These are phyloP conservation scores for Drosophila merina DNA, from an alignment of 2,888 invertebrate species.

Conservation along the genomic window DNA sequence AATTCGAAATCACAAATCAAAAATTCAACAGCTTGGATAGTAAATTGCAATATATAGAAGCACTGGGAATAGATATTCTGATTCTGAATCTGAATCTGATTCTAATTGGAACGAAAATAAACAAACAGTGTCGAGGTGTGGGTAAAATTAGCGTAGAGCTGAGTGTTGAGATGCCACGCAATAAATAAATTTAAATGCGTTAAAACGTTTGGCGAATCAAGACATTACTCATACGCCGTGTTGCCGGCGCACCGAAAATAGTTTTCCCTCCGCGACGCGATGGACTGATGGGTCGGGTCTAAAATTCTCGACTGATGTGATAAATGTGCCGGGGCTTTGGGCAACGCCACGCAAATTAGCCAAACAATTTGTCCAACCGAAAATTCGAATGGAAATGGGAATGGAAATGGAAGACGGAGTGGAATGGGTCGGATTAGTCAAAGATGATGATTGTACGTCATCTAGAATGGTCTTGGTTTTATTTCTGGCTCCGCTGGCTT, in stretches of 20 bases:
- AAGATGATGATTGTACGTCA: conserved; percentile 32
- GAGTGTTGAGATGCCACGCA: conserved; percentile 29
- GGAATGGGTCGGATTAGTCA: not conserved
- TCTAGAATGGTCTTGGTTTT: not conserved
- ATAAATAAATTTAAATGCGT: conserved; percentile 70
- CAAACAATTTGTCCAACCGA: conserved; percentile 59
- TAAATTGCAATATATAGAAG: not conserved
- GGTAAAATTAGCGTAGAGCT: conserved; percentile 44
- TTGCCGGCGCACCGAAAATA: conserved; percentile 60
- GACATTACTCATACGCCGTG: conserved; percentile 77
- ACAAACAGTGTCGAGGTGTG: conserved; percentile 11
- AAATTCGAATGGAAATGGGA: conserved; percentile 28
- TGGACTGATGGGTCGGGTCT: conserved; percentile 12
- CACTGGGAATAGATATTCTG: not conserved
- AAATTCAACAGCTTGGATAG: not conserved
- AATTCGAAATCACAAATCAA: conserved; percentile 1
- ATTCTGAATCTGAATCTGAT: not conserved
- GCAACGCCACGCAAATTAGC: conserved; percentile 71
- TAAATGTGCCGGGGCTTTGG: conserved; percentile 65
- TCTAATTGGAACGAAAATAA: conserved; percentile 17
- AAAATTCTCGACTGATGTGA: conserved; percentile 57
- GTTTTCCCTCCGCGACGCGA: conserved; percentile 25
- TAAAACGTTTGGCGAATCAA: conserved; percentile 71
- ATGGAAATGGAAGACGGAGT: not conserved
- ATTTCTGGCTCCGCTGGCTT: not conserved